Evolutionary conservation across 1,140 invertebrate genomes (phyloP), one percentile per base, ranked within the genome.

Genomic region (Pseudomyrmex dendroicus): DNA sequence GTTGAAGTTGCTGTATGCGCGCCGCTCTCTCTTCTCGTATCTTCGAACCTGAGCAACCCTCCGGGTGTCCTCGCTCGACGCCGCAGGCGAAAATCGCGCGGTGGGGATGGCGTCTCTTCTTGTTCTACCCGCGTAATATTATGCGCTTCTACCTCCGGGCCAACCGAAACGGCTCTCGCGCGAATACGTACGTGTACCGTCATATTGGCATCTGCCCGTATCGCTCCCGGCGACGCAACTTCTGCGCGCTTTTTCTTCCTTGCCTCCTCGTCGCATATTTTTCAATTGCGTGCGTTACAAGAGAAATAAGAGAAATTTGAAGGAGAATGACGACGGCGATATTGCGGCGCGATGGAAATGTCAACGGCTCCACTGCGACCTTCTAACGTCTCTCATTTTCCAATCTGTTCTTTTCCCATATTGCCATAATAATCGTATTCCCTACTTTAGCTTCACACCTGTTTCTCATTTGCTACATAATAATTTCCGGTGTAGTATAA

Each of bases 91-190:
- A 4, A 13, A 20, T 15, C 4, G 50, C 20, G 25, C 72, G 22
- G 35, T 52, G 54, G 72, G 72, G 64, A 50, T 54, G 35, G 63
- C 54, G 62, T 83, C 84, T 84, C 56, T 80, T 80, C 66, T 84
- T 85, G 76, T 86, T 85, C 85, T 85, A 85, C 89, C 84, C 76
- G 89, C 86, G 91, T 91, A 89, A 80, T 80, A 92, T 92, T 92
- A 90, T 87, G 88, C 86, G 82, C 84, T 83, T 89, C 67, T 66
- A 82, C 89, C 92, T 89, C 67, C 66, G 64, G 92, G 89, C 62
- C 82, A 88, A 88, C 86, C 87, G 85, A 91, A 93, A 93, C 92
- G 90, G 84, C 88, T 91, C 78, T 88, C 80, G 54, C 64, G 44
- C 76, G 54, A 50, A 25, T 78, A 74, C n/a, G 66, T 73, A 54